A percentile compares a stretch with the other conserved stretches of the same genome.
phyloP scores from a whole-genome alignment of 2,888 invertebrate species.

The Agrenia bidenticulata region DNA sequence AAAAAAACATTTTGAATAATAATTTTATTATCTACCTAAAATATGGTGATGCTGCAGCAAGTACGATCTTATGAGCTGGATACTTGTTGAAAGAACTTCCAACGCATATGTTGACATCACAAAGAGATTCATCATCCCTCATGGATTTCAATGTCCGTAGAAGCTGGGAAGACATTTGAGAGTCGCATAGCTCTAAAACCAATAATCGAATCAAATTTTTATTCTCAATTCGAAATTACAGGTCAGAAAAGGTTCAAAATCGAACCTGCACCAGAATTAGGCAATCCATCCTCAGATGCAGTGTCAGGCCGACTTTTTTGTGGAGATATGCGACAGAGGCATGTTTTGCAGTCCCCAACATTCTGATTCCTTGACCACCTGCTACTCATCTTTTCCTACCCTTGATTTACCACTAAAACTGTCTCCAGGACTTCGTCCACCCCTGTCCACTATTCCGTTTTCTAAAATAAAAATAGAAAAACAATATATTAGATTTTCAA shows the following conservation, averaged over 20 bases:
- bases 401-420: background rate
- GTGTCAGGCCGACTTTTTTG: constrained; percentile 48
- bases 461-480: too few species aligned
- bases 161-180: constrained; percentile 52
- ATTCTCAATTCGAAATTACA: background rate
- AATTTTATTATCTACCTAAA: constrained; percentile 55
- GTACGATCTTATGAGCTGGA: constrained; percentile 57
- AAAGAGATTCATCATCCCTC: constrained; percentile 52
- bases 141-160: constrained; percentile 47
- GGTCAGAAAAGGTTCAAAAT: background rate
- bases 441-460: background rate
- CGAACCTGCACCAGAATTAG: constrained; percentile 39
- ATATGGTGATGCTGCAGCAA: constrained; percentile 59
- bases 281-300: constrained; percentile 45
- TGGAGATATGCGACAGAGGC: constrained; percentile 50
- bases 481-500: too few species aligned
- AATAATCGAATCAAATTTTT: background rate
- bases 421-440: too few species aligned
- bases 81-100: constrained; percentile 45
- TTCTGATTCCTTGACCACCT: constrained; percentile 51
- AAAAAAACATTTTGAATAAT: background rate
- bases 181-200: constrained; percentile 46
- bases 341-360: constrained; percentile 52
- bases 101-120: constrained; percentile 51
- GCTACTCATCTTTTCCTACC: constrained; percentile 47